Evolutionary conservation across 2,797 vertebrate genomes (phyloP).

Genomic region (Sylvilagus floridanus): DNA sequence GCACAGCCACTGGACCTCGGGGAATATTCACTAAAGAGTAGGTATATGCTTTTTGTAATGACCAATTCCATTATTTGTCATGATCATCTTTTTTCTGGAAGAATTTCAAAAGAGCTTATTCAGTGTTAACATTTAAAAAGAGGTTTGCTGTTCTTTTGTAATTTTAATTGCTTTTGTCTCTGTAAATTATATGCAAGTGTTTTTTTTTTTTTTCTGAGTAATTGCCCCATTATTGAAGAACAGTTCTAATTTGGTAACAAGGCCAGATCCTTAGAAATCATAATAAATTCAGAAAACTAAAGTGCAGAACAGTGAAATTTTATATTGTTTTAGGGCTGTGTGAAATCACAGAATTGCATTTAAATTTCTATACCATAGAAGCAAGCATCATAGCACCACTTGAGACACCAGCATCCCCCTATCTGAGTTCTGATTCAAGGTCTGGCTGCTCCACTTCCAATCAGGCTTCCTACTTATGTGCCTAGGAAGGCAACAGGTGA

Average conservation of each 20-base stretch:
- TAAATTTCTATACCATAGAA: constrained; percentile 29
- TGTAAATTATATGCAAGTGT: background rate
- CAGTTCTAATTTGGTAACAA: constrained; percentile 60
- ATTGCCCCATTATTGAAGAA: constrained; percentile 49
- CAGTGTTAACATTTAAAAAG: constrained; percentile 38
- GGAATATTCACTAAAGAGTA: constrained; percentile 98
- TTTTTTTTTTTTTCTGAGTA: constrained; percentile 52
- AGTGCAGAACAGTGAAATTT: constrained; percentile 19
- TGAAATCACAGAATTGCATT: constrained; percentile 16
- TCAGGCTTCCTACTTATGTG: no score
- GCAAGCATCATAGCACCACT: no score
- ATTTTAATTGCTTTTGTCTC: constrained; percentile 73
- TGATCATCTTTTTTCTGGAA: background rate
- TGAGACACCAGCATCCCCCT: no score
- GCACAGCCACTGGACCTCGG: constrained; percentile 92
- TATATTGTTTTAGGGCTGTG: constrained; percentile 12
- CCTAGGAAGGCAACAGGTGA: no score
- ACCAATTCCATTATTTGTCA: constrained; percentile 16
- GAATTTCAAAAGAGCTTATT: constrained; percentile 61
- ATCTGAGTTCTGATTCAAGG: no score
- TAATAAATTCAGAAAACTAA: constrained; percentile 53
- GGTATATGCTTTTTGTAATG: constrained; percentile 80
- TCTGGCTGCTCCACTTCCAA: no score
- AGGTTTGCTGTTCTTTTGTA: constrained; percentile 43
- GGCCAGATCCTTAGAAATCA: constrained; percentile 53